Conservation (phyloP, 2,888 invertebrate species). For the Acleris literana region DNA sequence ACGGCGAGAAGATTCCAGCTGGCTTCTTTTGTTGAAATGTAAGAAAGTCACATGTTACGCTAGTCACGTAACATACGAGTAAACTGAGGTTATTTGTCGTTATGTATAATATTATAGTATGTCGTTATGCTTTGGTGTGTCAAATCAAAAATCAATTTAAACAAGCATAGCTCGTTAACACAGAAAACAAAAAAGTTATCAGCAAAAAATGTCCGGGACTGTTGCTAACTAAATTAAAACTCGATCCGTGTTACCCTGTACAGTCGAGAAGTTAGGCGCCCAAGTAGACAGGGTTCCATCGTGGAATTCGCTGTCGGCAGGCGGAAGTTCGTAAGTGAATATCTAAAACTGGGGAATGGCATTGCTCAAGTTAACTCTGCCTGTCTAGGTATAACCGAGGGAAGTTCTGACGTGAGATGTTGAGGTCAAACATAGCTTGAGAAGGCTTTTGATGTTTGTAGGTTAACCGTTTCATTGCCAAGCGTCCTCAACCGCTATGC, state of each 20-base stretch:
- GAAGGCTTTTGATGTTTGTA: background rate
- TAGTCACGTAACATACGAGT: no score
- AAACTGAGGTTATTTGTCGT: no score
- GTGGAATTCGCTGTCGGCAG: slow-evolving; percentile 17
- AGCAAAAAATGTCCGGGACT: background rate
- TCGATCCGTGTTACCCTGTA: slow-evolving; percentile 15
- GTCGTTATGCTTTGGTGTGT: no score
- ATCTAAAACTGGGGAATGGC: slow-evolving; percentile 8
- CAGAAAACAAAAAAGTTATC: no score
- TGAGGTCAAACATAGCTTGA: background rate
- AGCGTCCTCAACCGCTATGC: no score
- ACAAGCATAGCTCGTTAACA: no score
- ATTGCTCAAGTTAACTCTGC: slow-evolving; percentile 22
- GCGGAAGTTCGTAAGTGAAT: slow-evolving; percentile 18
- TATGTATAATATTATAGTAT: no score
- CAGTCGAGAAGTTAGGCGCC: slow-evolving; percentile 17
- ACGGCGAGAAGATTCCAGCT: no score
- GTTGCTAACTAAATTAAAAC: slow-evolving; percentile 7
- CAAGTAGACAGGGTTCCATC: slow-evolving; percentile 20
- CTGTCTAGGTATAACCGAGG: background rate
- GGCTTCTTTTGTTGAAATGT: no score
- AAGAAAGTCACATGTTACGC: no score
- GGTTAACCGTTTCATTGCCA: background rate
- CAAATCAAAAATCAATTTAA: no score
- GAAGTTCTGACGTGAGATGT: slow-evolving; percentile 2